These are phyloP conservation scores for Ophiodon elongatus DNA, from an alignment of 2,113 vertebrate species.

Conservation along the genomic window DNA sequence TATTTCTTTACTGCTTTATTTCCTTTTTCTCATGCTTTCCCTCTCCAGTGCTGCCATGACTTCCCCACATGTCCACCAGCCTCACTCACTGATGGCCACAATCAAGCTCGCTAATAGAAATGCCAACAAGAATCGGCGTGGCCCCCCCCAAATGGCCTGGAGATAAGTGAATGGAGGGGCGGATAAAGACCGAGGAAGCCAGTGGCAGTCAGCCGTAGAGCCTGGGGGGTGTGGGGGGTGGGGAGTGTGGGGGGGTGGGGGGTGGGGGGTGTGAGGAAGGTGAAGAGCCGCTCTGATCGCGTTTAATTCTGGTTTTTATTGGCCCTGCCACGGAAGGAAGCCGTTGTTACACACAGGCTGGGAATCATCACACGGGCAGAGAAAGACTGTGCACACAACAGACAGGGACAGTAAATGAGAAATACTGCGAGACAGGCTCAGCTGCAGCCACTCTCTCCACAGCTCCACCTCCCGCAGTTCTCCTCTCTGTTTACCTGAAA, in stretches of 20 bases:
- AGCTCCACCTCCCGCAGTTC: not conserved
- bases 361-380: constrained; percentile 19
- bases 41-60: not conserved
- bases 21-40: not conserved
- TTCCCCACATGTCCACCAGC: not conserved
- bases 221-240: too few species aligned
- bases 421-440: constrained; percentile 35
- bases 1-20: not conserved
- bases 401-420: constrained; percentile 59
- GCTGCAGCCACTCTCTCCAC: constrained; percentile 10
- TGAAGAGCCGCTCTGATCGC: constrained; percentile 54
- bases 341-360: constrained; percentile 58
- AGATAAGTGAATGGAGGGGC: constrained; percentile 37
- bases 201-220: not conserved
- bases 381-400: constrained; percentile 58
- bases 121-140: constrained; percentile 28
- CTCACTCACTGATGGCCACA: constrained; percentile 23
- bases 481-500: constrained; percentile 15
- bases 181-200: constrained; percentile 30
- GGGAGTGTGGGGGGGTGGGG: constrained; percentile 25
- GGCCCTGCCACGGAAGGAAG: constrained; percentile 42
- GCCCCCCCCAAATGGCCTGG: not conserved
- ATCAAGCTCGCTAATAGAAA: constrained; percentile 51
- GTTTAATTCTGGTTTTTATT: constrained; percentile 70
- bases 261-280: constrained; percentile 38